phyloP scores from a whole-genome alignment of 2,888 invertebrate genomes.

The Rhamphomyia laevipes region DNA sequence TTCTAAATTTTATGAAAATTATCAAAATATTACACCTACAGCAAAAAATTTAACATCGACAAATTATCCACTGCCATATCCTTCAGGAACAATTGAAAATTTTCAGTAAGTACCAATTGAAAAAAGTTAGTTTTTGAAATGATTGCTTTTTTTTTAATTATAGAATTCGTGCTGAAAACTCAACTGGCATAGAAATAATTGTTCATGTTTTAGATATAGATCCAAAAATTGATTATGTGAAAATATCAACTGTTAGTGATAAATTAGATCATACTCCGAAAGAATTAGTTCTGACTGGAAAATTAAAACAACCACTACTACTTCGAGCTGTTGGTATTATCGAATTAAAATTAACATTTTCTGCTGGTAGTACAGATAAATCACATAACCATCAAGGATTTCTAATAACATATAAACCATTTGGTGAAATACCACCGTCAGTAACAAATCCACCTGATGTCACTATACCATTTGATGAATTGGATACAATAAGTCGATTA shows the following conservation, averaged over 20 bases:
- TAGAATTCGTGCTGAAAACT: not conserved
- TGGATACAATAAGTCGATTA: conserved; percentile 9
- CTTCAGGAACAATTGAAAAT: conserved; percentile 3
- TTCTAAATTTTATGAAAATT: not conserved
- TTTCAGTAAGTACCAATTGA: conserved; percentile 8
- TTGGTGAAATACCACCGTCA: conserved; percentile 8
- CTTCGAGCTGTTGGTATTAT: conserved; percentile 11
- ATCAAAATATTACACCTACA: not conserved
- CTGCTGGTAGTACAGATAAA: conserved; percentile 5
- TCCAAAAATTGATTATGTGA: conserved; percentile 13
- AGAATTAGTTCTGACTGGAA: conserved; percentile 14
- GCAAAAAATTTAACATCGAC: conserved; percentile 9
- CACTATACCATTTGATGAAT: conserved; percentile 11
- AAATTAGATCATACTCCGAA: not conserved
- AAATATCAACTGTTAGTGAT: conserved; percentile 8
- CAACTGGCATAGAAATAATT: conserved; percentile 9
- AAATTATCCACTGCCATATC: conserved; percentile 13
- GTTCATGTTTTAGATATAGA: conserved; percentile 16
- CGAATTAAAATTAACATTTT: conserved; percentile 12
- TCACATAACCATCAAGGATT: conserved; percentile 13
- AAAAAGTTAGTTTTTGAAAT: not conserved
- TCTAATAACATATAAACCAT: conserved; percentile 13
- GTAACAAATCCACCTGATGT: conserved; percentile 13
- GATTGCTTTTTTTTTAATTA: not conserved
- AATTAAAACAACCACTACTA: conserved; percentile 12